phyloP scores from a whole-genome alignment of 2,797 vertebrate species.

The Coregonus sp. region DNA sequence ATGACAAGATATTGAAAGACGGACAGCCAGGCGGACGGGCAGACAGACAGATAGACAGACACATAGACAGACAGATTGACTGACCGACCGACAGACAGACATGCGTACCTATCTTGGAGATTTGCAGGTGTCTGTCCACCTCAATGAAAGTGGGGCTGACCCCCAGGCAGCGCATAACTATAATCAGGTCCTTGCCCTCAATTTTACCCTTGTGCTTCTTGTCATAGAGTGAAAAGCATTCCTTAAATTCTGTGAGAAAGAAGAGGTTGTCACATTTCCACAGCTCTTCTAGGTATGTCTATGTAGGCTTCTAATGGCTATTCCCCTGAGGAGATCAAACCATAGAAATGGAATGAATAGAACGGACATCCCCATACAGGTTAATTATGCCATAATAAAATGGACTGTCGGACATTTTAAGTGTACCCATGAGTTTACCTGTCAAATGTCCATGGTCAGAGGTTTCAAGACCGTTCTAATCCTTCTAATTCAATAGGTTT shows the following conservation, averaged over 20 bases:
- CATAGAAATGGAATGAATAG: background rate
- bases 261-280: background rate
- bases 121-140: constrained; percentile 78
- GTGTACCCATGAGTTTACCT: background rate
- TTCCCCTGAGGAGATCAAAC: background rate
- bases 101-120: constrained; percentile 78
- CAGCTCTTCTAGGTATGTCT: background rate
- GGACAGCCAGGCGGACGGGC: too few species aligned
- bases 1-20: background rate
- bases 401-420: background rate
- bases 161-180: constrained; percentile 85
- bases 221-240: constrained; percentile 90
- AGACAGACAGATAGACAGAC: too few species aligned
- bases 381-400: background rate
- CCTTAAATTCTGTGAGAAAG: constrained; percentile 82
- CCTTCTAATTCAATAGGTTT: background rate
- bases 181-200: constrained; percentile 76
- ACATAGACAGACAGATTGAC: background rate
- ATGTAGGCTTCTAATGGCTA: background rate
- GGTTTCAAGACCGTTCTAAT: background rate
- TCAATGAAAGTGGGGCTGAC: constrained; percentile 80
- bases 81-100: background rate
- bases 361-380: background rate
- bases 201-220: constrained; percentile 84
- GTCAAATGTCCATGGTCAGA: background rate